Base-by-base conservation (phyloP, 2,888 invertebrate species). In the Notocelia uddmanniana region DNA sequence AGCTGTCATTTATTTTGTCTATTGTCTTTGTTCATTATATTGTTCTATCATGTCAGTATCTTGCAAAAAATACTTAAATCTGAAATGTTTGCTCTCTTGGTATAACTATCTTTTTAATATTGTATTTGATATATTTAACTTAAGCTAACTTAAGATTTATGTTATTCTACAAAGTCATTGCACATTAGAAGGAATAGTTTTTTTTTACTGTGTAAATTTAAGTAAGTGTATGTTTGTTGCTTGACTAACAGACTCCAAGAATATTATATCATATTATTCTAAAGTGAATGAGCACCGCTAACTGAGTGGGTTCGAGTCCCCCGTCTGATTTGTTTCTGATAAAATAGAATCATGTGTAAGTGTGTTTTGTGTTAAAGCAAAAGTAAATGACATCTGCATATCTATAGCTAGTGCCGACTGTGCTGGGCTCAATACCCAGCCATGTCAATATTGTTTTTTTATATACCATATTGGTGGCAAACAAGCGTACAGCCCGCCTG, bases 51-150 rank as follows among this genome's bases (percentile, higher is more conserved):
- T 23, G 23, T 26, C 60, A 26, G n/a, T 45, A n/a, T 45, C n/a
- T 0, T n/a, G 5, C n/a, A 5, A 41, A 45, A n/a, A n/a, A 45
- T 13, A 45, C 45, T 45, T n/a, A n/a, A 6, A 45, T 45, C 0
- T 45, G 6, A 45, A 45, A 45, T 45, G 1, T 68, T 68, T 59
- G 68, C 68, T 68, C 23, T 59, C 50, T 68, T 59, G 50, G 59
- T 68, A 50, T 23, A n/a, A 3, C 5, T 26, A 45, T 60, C 21
- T 59, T 60, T 11, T 21, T 5, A n/a, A n/a, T n/a, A n/a, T n/a
- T n/a, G n/a, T 57, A 57, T 10, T 26, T 31, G 9, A 31, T 57
- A 55, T 26, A 18, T 18, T 9, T 15, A 5, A 8, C 37, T 60
- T 60, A 23, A 45, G 11, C 21, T 19, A 19, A 1, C 19, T 1